Evolutionary conservation across 92 coral and sea anemone species (phyloP), one percentile per base, ranked within the genome.

Genomic region (Heteractis magnifica): DNA sequence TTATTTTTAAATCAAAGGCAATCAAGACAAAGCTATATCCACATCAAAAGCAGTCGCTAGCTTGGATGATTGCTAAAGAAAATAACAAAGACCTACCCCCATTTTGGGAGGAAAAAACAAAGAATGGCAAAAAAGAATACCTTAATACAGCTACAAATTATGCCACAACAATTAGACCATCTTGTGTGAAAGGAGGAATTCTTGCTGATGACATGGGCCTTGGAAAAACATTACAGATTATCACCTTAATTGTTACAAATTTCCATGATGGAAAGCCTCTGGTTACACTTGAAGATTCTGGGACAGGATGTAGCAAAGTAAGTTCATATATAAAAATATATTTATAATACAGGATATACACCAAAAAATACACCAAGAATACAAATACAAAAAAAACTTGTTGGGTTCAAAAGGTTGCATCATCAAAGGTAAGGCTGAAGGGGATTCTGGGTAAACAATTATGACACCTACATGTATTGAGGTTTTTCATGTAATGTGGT

Each of bases 181-280:
- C 85, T 3, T 85, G 90, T 86, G 87, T 93, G 7, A 84, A 49
- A 58, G 97, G 97, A 10, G 97, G 97, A 56, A 90, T 93, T 51
- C 89, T 93, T 23, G 97, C 97, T 52, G 97, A 93, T 68, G 97
- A 93, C 59, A 93, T 93, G 97, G 97, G 97, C 15, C 94, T 93
- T 72, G 97, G 97, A 5, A 93, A 93, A 83, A 93, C 97, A 0
- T 85, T 93, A 23, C 94, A 93, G 84, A 87, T 93, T 11, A 93
- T 93, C 70, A 41, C 90, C 6, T 83, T 93, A 48, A 88, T 93
- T 19, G 77, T 93, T 58, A 93, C 94, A 21, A 93, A 93, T 80
- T 93, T 93, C 70, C 91, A 93, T 58, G 58, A 86, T 18, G 92
- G 92, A 13, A 90, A 86, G 59, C 90, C 97, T 6, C 65, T 93